Evolutionary conservation across 2,797 vertebrate species (phyloP).

Genomic region (Linurgus olivaceus): DNA sequence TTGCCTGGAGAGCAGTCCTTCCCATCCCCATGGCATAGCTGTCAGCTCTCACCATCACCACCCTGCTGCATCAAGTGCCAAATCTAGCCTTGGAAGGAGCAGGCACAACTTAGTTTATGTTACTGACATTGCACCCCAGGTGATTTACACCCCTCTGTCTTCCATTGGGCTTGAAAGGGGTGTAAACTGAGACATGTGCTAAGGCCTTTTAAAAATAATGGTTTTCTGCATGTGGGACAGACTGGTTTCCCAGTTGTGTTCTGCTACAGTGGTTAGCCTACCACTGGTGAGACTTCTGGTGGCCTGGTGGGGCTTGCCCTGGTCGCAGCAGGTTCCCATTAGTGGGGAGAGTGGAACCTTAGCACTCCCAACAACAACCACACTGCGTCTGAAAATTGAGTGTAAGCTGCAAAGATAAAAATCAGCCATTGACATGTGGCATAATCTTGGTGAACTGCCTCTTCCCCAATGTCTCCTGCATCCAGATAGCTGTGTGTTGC

Average conservation of each 20-base stretch:
- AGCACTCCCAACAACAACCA: fast-evolving
- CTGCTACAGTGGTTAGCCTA: background rate
- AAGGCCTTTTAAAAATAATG: background rate
- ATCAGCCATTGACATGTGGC: background rate
- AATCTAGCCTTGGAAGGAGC: background rate
- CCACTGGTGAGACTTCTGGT: background rate
- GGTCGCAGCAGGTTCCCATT: background rate
- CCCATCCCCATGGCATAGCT: fast-evolving
- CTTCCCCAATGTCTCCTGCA: background rate
- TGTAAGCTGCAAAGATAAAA: background rate
- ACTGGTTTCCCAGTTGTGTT: background rate
- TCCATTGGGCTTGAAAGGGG: background rate
- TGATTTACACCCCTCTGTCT: background rate
- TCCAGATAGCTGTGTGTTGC: background rate
- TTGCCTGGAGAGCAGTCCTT: background rate
- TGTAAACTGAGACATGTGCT: background rate
- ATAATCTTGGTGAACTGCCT: background rate
- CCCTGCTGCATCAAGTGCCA: fast-evolving
- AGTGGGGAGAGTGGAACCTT: background rate
- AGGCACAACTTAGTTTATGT: background rate
- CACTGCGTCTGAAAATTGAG: background rate
- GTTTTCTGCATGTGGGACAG: background rate
- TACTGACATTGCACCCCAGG: background rate
- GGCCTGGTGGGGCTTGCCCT: background rate
- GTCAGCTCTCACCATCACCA: fast-evolving